These are phyloP conservation scores for Rhodeus uyekii DNA, from an alignment of 2,797 vertebrate genomes.

Conservation along the genomic window DNA sequence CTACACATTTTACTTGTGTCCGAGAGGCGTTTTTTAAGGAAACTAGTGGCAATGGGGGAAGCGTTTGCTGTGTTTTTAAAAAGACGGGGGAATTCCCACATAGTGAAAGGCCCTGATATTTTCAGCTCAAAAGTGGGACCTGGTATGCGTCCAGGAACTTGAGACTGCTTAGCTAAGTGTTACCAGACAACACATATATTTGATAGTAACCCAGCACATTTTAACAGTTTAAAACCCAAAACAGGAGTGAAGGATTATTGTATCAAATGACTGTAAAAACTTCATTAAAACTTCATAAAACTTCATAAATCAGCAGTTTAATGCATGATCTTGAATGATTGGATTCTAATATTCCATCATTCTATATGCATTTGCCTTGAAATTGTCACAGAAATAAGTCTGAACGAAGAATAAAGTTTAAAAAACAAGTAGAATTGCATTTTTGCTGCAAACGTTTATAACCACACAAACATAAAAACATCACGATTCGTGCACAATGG, in stretches of 20 bases:
- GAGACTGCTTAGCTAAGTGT: slow-evolving; percentile 48
- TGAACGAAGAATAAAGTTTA: not conserved
- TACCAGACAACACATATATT: slow-evolving; percentile 43
- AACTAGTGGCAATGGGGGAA: slow-evolving; percentile 77
- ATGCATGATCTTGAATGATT: not conserved
- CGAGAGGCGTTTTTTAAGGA: slow-evolving; percentile 78
- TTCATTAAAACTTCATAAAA: not conserved
- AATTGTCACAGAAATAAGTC: not conserved
- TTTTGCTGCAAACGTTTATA: not conserved
- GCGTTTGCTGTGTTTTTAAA: slow-evolving; percentile 70
- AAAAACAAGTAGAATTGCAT: not conserved
- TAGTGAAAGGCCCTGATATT: slow-evolving; percentile 75
- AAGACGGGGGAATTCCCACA: slow-evolving; percentile 81
- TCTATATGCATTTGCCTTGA: not conserved
- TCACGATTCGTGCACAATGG: not conserved
- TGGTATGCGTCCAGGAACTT: slow-evolving; percentile 68
- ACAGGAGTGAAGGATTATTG: not conserved
- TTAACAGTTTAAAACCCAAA: not conserved
- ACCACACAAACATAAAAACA: not conserved
- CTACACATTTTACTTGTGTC: slow-evolving; percentile 73
- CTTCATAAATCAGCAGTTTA: not conserved
- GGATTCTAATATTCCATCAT: not conserved
- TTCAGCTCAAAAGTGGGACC: slow-evolving; percentile 70
- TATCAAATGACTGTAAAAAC: not conserved
- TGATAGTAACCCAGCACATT: slow-evolving; percentile 44